Evolutionary conservation across 2,888 invertebrate genomes (phyloP).

Genomic region (Tiphia femorata): DNA sequence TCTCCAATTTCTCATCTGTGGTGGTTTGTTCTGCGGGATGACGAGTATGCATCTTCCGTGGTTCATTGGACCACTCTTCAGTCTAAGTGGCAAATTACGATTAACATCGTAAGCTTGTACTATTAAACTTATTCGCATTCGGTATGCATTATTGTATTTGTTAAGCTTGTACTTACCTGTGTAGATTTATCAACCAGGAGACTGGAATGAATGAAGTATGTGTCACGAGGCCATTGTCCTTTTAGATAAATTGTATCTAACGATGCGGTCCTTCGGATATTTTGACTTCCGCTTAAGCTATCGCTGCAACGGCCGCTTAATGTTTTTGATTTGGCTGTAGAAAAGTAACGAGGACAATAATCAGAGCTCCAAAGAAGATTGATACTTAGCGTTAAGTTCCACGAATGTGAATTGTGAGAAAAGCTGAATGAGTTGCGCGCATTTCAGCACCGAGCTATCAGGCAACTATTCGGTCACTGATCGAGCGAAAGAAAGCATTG

Average conservation of each 20-base stretch:
- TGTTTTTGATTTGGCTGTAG: slow-evolving; percentile 72
- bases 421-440: too few relatives aligned
- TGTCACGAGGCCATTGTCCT: slow-evolving; percentile 83
- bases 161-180: slow-evolving; percentile 73
- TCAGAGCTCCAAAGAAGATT: neutral
- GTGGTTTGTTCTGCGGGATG: slow-evolving; percentile 65
- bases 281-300: slow-evolving; percentile 73
- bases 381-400: neutral
- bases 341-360: too few relatives aligned
- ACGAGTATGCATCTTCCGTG: slow-evolving; percentile 69
- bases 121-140: too few relatives aligned
- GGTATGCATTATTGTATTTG: neutral
- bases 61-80: slow-evolving; percentile 74
- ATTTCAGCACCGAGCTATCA: slow-evolving; percentile 41
- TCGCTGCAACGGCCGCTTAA: slow-evolving; percentile 70
- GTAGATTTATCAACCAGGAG: slow-evolving; percentile 83
- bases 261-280: slow-evolving; percentile 82
- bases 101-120: neutral
- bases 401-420: too few relatives aligned
- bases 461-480: slow-evolving; percentile 45
- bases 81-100: slow-evolving; percentile 70
- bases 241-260: slow-evolving; percentile 84
- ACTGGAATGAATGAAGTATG: slow-evolving; percentile 77
- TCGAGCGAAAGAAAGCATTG: slow-evolving; percentile 7
- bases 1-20: slow-evolving; percentile 74